Conservation (phyloP, 2,888 invertebrate species). For the Lottia scabra region DNA sequence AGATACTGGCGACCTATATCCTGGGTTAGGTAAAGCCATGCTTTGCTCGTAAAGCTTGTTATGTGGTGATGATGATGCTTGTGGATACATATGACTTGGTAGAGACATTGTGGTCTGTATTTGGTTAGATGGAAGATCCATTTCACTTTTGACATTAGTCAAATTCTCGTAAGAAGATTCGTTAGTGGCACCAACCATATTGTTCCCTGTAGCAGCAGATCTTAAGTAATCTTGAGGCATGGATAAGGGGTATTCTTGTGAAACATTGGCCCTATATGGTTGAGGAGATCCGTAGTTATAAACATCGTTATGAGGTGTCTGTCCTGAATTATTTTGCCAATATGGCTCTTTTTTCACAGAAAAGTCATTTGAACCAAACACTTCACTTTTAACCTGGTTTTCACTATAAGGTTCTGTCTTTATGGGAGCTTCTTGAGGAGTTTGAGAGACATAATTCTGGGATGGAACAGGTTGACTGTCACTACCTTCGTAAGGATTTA, state of each 20-base stretch:
- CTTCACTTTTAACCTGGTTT: too few species aligned
- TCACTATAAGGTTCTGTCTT: background rate
- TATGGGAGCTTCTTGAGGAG: background rate
- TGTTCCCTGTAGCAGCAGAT: background rate
- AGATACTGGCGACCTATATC: background rate
- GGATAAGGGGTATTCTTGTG: background rate
- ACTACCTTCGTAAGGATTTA: background rate
- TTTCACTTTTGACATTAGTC: background rate
- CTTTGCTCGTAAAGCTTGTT: background rate
- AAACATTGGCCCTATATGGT: background rate
- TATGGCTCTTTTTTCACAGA: too few species aligned
- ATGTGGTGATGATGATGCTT: background rate
- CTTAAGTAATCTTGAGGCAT: conserved; percentile 1
- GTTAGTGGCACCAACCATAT: background rate
- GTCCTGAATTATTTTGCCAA: too few species aligned
- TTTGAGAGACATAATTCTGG: too few species aligned
- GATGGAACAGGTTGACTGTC: background rate
- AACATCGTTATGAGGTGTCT: too few species aligned
- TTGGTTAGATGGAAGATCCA: background rate
- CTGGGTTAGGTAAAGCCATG: background rate
- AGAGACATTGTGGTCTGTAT: conserved; percentile 1
- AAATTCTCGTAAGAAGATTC: background rate
- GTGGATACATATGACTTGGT: background rate
- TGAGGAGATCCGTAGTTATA: background rate
- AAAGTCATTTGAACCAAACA: too few species aligned